A percentile compares a stretch with the other conserved stretches of the same genome.
Evolutionary conservation across 1,140 invertebrate species (phyloP).

Genomic region (Hestina assimilis): DNA sequence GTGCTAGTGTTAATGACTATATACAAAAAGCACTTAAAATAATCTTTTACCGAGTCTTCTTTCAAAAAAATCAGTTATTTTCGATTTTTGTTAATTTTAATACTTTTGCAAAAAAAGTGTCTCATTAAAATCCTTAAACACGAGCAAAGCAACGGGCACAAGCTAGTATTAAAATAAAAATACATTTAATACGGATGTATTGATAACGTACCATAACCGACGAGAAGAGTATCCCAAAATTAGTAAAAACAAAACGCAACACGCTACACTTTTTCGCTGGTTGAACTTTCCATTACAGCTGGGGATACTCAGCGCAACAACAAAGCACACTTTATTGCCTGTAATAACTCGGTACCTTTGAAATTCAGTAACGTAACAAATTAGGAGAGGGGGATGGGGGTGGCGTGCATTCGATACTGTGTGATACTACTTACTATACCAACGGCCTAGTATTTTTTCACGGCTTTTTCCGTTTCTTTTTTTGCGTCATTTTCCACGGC

Average conservation of each 20-base stretch:
- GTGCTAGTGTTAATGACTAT: too few relatives aligned
- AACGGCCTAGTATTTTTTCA: conserved; percentile 57
- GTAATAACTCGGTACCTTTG: conserved; percentile 15
- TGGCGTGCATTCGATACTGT: conserved; percentile 41
- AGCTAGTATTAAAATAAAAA: too few relatives aligned
- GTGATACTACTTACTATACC: conserved; percentile 63
- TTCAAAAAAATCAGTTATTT: too few relatives aligned
- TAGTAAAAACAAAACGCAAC: neutral
- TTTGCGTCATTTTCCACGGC: conserved; percentile 65
- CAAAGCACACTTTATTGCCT: conserved; percentile 6
- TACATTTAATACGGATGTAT: too few relatives aligned
- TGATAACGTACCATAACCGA: too few relatives aligned
- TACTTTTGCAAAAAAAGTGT: too few relatives aligned
- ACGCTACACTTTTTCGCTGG: neutral
- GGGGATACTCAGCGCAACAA: neutral
- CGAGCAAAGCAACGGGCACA: too few relatives aligned
- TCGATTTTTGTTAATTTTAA: too few relatives aligned
- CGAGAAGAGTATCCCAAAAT: neutral
- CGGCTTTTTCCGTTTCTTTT: conserved; percentile 56
- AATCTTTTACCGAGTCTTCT: too few relatives aligned
- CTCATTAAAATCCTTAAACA: too few relatives aligned
- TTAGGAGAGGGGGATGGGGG: conserved; percentile 18
- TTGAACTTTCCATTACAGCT: neutral
- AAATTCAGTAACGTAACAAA: conserved; percentile 30
- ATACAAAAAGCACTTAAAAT: too few relatives aligned